Evolutionary conservation across 1,140 invertebrate species (phyloP).

Genomic region (Lycorma delicatula): DNA sequence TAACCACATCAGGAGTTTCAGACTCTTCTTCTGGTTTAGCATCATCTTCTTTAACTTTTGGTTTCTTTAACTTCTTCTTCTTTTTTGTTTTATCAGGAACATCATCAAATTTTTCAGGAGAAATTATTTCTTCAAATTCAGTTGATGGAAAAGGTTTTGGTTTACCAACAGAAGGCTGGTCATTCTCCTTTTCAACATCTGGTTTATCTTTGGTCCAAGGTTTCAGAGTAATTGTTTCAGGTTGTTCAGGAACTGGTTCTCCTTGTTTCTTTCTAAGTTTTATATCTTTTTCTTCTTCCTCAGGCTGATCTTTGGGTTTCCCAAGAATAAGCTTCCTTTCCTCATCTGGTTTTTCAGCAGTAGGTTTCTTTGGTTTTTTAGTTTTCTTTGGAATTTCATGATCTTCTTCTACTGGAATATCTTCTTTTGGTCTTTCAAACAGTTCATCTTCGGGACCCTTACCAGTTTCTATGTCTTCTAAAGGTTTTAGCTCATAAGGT

Average conservation of each 20-base stretch:
- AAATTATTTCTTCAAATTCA: constrained; percentile 20
- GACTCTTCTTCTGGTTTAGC: background rate
- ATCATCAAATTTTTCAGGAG: constrained; percentile 13
- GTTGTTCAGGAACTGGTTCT: constrained; percentile 29
- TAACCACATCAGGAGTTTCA: background rate
- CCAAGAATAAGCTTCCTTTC: constrained; percentile 37
- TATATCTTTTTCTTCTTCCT: constrained; percentile 36
- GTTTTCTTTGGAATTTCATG: constrained; percentile 24
- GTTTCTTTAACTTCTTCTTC: constrained; percentile 11
- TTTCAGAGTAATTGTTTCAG: constrained; percentile 28
- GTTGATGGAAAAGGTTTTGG: constrained; percentile 21
- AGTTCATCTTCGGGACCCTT: constrained; percentile 19
- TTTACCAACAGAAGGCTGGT: constrained; percentile 16
- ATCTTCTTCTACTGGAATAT: constrained; percentile 15
- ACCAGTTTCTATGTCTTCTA: constrained; percentile 29
- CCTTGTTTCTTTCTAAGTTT: constrained; percentile 39
- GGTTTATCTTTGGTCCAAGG: constrained; percentile 23
- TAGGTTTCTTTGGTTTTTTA: constrained; percentile 30
- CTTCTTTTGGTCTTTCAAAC: constrained; percentile 25
- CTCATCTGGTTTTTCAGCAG: constrained; percentile 28
- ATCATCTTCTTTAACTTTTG: constrained; percentile 15
- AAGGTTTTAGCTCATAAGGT: too few relatives aligned
- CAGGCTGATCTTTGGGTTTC: constrained; percentile 34
- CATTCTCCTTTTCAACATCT: constrained; percentile 10
- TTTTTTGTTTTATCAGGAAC: constrained; percentile 16